Conservation (phyloP, 2,113 vertebrate species). For the Gyps fulvus region DNA sequence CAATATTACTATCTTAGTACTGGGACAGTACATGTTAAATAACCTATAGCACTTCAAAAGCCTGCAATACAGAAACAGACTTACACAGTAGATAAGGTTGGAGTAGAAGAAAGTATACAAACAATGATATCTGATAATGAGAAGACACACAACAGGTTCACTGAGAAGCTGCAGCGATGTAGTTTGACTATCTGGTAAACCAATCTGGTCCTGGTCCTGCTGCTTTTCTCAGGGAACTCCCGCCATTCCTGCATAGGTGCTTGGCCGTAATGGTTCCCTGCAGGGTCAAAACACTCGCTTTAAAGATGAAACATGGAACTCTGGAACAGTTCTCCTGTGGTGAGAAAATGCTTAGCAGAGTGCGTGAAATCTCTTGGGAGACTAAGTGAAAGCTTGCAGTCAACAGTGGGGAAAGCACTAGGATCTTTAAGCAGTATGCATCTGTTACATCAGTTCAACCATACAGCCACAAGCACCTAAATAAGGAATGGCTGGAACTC, state of each 20-base stretch:
- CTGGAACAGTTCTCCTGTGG: neutral
- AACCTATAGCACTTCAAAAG: neutral
- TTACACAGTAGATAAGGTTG: neutral
- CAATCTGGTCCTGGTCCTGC: neutral
- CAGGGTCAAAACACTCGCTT: neutral
- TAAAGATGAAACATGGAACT: neutral
- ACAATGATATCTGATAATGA: neutral
- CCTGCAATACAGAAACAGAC: neutral
- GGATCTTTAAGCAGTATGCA: neutral
- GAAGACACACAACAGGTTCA: neutral
- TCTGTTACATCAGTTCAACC: neutral
- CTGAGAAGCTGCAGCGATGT: neutral
- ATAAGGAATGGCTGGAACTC: neutral
- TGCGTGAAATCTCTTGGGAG: neutral
- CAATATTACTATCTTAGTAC: neutral
- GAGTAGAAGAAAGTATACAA: neutral
- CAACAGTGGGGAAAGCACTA: neutral
- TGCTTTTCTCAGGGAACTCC: neutral
- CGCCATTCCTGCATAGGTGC: neutral
- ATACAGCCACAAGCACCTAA: neutral
- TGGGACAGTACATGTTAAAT: neutral
- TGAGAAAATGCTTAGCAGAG: neutral
- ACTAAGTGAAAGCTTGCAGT: neutral
- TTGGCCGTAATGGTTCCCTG: neutral
- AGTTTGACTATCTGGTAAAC: neutral